phyloP scores from a whole-genome alignment of 2,113 vertebrate genomes.

The Tautogolabrus adspersus region DNA sequence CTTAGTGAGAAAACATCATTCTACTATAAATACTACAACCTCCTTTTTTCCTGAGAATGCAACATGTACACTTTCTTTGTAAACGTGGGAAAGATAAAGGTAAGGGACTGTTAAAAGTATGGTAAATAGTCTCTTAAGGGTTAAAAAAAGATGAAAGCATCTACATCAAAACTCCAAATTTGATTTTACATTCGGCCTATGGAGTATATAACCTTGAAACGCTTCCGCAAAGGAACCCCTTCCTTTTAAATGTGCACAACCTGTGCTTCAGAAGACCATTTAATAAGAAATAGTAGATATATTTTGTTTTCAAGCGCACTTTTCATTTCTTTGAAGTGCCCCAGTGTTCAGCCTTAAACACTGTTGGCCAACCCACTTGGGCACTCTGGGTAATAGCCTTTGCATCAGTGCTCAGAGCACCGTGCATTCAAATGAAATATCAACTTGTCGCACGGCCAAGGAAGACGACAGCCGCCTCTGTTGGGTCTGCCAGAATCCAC shows the following conservation, averaged over 20 bases:
- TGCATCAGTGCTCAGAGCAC: constrained; percentile 71
- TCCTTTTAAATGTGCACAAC: constrained; percentile 35
- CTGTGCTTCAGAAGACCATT: constrained; percentile 41
- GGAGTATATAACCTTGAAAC: constrained; percentile 42
- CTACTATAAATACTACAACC: too few species aligned
- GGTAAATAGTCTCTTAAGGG: too few species aligned
- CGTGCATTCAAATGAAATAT: constrained; percentile 83
- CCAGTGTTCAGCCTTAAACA: constrained; percentile 38
- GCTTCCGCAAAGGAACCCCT: constrained; percentile 11
- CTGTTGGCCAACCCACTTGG: constrained; percentile 62
- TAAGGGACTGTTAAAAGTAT: too few species aligned
- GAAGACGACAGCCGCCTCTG: constrained; percentile 72
- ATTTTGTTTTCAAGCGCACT: constrained; percentile 51
- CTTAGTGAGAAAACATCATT: too few species aligned
- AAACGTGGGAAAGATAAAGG: too few species aligned
- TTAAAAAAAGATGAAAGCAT: too few species aligned
- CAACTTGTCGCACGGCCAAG: constrained; percentile 78
- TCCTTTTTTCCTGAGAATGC: too few species aligned
- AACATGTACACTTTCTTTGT: too few species aligned
- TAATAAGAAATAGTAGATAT: constrained; percentile 59
- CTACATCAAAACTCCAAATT: background rate
- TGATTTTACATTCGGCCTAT: constrained; percentile 5
- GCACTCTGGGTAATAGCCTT: constrained; percentile 83
- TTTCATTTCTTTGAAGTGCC: constrained; percentile 78
- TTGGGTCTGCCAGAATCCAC: constrained; percentile 65